phyloP scores from a whole-genome alignment of 2,888 invertebrate genomes.

The Drosophila limbata region DNA sequence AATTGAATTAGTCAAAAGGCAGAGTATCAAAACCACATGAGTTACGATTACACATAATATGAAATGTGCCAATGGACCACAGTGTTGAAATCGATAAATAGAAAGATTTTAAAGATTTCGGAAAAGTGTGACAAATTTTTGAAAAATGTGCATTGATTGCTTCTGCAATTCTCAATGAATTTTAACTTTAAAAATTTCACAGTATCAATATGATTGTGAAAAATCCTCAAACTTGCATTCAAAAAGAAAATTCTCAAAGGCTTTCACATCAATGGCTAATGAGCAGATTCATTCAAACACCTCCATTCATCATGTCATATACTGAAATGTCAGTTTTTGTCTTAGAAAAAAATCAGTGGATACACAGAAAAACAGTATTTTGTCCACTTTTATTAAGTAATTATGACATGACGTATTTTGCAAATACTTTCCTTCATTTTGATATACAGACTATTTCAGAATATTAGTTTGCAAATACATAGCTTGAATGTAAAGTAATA shows the following conservation, averaged over 20 bases:
- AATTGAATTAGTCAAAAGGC: conserved; percentile 55
- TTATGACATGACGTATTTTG: conserved; percentile 3
- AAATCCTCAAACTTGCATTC: not conserved
- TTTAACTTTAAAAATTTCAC: too few relatives aligned
- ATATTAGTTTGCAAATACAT: not conserved
- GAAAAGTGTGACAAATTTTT: too few relatives aligned
- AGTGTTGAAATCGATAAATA: too few relatives aligned
- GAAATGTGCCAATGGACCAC: too few relatives aligned
- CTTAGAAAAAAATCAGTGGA: not conserved
- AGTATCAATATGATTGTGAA: too few relatives aligned
- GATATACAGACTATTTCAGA: not conserved
- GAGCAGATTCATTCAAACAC: not conserved
- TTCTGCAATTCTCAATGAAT: too few relatives aligned
- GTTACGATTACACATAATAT: too few relatives aligned
- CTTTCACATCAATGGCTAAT: not conserved
- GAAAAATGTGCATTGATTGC: too few relatives aligned
- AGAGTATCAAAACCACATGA: not conserved
- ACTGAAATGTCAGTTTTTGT: not conserved
- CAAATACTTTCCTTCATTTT: conserved; percentile 8
- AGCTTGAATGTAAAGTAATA: not conserved
- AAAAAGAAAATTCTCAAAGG: not conserved
- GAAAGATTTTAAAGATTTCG: too few relatives aligned
- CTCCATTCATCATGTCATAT: conserved; percentile 1
- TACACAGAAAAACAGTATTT: not conserved
- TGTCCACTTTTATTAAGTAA: conserved; percentile 25